These are phyloP conservation scores for Xylota segnis DNA, from an alignment of 2,888 invertebrate species.

Conservation along the genomic window DNA sequence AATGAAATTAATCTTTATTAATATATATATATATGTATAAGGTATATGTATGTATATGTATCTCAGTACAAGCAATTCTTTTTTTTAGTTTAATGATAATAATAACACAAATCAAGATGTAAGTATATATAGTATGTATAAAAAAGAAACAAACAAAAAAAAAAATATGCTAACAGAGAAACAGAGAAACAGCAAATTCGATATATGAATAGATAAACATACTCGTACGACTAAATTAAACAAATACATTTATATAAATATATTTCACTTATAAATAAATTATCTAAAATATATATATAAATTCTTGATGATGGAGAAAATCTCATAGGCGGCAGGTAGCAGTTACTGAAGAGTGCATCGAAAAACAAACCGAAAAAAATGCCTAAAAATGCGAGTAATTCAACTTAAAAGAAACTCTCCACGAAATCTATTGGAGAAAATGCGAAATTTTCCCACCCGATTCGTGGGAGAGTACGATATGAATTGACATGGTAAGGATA, in stretches of 20 bases:
- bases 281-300: conserved; percentile 69
- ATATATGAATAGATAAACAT: conserved; percentile 40
- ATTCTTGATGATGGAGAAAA: conserved; percentile 63
- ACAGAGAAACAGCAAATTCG: conserved; percentile 62
- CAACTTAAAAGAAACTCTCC: conserved; percentile 25
- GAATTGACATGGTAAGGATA: background rate
- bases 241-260: conserved; percentile 38
- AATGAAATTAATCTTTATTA: conserved; percentile 73
- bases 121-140: background rate
- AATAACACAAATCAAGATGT: conserved; percentile 48
- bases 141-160: conserved; percentile 21
- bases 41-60: conserved; percentile 70
- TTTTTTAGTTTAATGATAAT: conserved; percentile 45
- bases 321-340: conserved; percentile 66
- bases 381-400: conserved; percentile 19
- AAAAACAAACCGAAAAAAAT: conserved; percentile 26
- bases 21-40: conserved; percentile 63
- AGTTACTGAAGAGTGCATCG: conserved; percentile 33
- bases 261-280: conserved; percentile 63
- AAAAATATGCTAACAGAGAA: conserved; percentile 9
- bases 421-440: conserved; percentile 59
- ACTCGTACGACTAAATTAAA: conserved; percentile 61
- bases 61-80: conserved; percentile 67
- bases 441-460: conserved; percentile 56
- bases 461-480: conserved; percentile 38